Evolutionary conservation across 2,797 vertebrate genomes (phyloP).

Genomic region (Mus minutoides): DNA sequence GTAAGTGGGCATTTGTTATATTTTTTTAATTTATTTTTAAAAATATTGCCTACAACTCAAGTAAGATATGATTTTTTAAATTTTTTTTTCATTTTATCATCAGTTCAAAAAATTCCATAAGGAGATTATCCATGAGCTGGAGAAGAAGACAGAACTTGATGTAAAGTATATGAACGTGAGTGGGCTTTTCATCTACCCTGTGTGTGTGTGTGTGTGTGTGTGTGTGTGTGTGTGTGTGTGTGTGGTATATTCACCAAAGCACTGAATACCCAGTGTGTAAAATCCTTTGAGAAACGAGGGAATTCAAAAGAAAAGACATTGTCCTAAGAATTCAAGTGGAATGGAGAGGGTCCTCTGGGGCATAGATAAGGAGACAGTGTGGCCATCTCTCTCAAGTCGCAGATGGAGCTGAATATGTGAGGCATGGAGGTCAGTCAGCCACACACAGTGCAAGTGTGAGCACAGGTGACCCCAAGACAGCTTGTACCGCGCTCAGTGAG

Average conservation of each 20-base stretch:
- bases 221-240: not conserved
- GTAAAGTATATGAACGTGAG: constrained; percentile 99
- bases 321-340: not conserved
- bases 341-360: not conserved
- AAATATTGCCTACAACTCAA: constrained; percentile 41
- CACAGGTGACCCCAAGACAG: not conserved
- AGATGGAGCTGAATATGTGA: not conserved
- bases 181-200: constrained; percentile 40
- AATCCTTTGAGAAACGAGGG: not conserved
- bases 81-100: constrained; percentile 77
- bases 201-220: not conserved
- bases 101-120: constrained; percentile 96
- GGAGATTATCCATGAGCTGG: constrained; percentile 95
- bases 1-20: constrained; percentile 88
- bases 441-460: not conserved
- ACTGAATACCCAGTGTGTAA: not conserved
- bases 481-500: not conserved
- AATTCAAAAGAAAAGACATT: not conserved
- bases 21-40: constrained; percentile 54
- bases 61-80: constrained; percentile 15
- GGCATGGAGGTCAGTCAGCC: not conserved
- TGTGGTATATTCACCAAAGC: not conserved
- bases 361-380: not conserved
- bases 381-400: not conserved
- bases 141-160: constrained; percentile 98